Conservation (phyloP, 2,888 invertebrate genomes). For the Aporophyla nigra region DNA sequence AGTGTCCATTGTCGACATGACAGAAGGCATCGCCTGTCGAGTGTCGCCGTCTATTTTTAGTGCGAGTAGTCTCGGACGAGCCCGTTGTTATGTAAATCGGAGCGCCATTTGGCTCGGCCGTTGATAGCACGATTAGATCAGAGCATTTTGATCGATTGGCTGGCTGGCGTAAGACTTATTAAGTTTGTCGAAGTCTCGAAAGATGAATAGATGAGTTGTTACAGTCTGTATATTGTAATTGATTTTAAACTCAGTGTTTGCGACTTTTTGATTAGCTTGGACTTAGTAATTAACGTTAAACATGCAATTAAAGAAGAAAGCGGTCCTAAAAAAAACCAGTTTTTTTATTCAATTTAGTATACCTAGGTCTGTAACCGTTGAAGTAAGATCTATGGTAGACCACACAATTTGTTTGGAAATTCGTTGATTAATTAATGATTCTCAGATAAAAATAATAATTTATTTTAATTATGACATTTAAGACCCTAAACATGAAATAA, state of each 20-base stretch:
- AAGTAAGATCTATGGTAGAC: too few species aligned
- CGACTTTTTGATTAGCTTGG: background rate
- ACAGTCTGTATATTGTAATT: background rate
- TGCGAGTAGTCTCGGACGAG: constrained; percentile 14
- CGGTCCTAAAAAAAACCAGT: too few species aligned
- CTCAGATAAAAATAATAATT: too few species aligned
- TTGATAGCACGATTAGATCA: constrained; percentile 62
- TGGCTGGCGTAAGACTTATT: constrained; percentile 31
- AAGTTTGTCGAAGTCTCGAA: constrained; percentile 16
- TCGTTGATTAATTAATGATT: too few species aligned
- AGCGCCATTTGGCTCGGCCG: constrained; percentile 52
- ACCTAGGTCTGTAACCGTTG: too few species aligned
- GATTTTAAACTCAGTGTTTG: background rate
- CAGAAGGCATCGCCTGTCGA: constrained; percentile 23
- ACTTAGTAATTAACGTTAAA: background rate
- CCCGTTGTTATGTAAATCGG: constrained; percentile 64
- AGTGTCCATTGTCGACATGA: constrained; percentile 13
- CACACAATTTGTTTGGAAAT: too few species aligned
- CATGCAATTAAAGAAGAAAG: background rate
- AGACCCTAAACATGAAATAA: too few species aligned
- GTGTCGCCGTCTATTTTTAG: constrained; percentile 46
- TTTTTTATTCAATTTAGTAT: too few species aligned
- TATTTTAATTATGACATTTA: too few species aligned
- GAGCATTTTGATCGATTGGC: constrained; percentile 60
- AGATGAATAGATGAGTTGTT: constrained; percentile 21